Evolutionary conservation across 2,113 vertebrate genomes (phyloP).

Genomic region (Eretmochelys imbricata): DNA sequence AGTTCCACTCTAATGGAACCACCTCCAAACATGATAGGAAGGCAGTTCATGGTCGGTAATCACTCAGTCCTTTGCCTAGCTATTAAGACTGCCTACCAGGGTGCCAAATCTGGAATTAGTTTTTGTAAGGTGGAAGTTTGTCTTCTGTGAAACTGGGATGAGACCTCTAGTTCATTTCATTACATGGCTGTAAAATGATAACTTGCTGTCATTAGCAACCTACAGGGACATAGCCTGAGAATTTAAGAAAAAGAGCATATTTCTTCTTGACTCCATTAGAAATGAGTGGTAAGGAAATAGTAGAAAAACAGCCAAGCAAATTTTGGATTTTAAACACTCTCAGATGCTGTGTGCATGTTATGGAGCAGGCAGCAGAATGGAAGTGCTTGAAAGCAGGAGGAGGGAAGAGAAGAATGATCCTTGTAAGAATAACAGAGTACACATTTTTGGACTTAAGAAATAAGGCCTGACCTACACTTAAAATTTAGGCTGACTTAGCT

Average conservation of each 20-base stretch:
- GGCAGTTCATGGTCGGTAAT: not conserved
- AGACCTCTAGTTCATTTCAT: constrained; percentile 21
- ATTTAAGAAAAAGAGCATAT: not conserved
- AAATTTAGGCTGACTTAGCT: not conserved
- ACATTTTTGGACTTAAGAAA: constrained; percentile 67
- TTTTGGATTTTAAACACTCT: constrained; percentile 26
- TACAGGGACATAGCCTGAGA: not conserved
- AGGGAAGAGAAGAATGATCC: constrained; percentile 24
- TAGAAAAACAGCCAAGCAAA: constrained; percentile 24
- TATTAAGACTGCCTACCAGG: not conserved
- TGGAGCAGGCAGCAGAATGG: not conserved
- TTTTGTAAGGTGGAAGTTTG: not conserved
- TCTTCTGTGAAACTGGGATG: not conserved
- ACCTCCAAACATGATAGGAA: not conserved
- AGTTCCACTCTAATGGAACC: constrained; percentile 14
- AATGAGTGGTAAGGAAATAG: not conserved
- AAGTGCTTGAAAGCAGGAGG: not conserved
- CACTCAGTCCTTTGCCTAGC: not conserved
- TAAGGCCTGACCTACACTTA: not conserved
- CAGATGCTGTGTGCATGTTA: not conserved
- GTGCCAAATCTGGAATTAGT: not conserved
- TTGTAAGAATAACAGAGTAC: constrained; percentile 57
- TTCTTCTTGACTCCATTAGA: constrained; percentile 26
- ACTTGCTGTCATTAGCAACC: constrained; percentile 40
- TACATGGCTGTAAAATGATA: constrained; percentile 47